Base-by-base conservation (phyloP, 2,113 vertebrate species). In the Xenopus borealis region DNA sequence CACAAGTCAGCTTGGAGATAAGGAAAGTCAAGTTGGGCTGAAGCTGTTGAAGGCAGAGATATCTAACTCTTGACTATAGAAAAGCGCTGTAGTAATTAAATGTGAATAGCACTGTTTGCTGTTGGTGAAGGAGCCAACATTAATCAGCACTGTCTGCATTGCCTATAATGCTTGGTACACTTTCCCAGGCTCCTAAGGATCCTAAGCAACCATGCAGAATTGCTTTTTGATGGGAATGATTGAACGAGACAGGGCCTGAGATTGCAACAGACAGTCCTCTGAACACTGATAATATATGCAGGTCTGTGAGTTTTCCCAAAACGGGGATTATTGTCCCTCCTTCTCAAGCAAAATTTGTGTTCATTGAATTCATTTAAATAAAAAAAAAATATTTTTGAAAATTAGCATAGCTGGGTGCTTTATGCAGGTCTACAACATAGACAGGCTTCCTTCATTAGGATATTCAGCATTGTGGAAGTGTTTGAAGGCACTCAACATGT, bases 121-220 rank as follows among this genome's bases (percentile, higher is more conserved):
- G 33, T 12, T 78, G 67, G 78, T 69, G 0, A 10, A 81, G 78
- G 58, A 69, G 64, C 0, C n/a, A 62, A 27, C 70, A 68, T 69
- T 74, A 80, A 83, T 83, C 82, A 79, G n/a, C 50, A 20, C 62
- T 45, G 66, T 78, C 82, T 58, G 71, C 75, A 12, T 58, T 23
- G 19, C 45, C 73, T 66, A 55, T 79, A 72, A 81, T 75, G 75
- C 67, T 72, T 66, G 69, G 64, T 66, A 13, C 50, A 69, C 74
- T 77, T 77, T 77, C 74, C 79, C 73, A 80, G 75, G 59, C 52
- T 78, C 69, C 80, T 1, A 1, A 1, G 47, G 65, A 79, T 71
- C 72, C 3, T 0, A 71, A 78, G 50, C 0, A 0, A 69, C 20
- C 45, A 80, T 20, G 55, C 45, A 64, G 77, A 71, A 63, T 57